Evolutionary conservation across 1,140 invertebrate species (phyloP).

Genomic region (Phymorhynchus buccinoides): DNA sequence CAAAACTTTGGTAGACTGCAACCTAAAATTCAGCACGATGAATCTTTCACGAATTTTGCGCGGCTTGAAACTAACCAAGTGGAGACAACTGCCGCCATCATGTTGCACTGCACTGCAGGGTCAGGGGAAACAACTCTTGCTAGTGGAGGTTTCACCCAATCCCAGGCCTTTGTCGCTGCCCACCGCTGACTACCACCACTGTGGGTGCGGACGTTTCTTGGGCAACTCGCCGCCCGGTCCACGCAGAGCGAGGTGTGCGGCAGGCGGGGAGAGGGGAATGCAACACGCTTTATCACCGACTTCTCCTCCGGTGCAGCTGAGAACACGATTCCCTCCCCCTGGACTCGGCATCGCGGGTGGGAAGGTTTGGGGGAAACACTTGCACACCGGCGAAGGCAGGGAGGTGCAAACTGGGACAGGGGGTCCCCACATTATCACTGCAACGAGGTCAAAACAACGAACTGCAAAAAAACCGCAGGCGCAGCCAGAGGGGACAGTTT

Average conservation of each 20-base stretch:
- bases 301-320: too few species aligned
- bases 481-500: too few species aligned
- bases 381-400: neutral
- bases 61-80: neutral
- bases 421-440: neutral
- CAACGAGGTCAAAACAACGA: too few species aligned
- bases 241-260: too few species aligned
- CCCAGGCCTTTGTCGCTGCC: neutral
- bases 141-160: neutral
- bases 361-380: neutral
- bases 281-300: too few species aligned
- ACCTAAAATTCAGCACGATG: neutral
- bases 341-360: neutral
- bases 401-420: neutral
- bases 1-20: neutral
- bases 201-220: too few species aligned
- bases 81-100: neutral
- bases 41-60: neutral
- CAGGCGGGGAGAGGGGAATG: too few species aligned
- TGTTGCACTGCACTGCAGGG: neutral
- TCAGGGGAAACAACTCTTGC: neutral
- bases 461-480: too few species aligned
- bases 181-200: too few species aligned
- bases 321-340: too few species aligned
- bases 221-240: too few species aligned